Conservation (phyloP, 2,113 vertebrate species). For the Leuciscus idus region DNA sequence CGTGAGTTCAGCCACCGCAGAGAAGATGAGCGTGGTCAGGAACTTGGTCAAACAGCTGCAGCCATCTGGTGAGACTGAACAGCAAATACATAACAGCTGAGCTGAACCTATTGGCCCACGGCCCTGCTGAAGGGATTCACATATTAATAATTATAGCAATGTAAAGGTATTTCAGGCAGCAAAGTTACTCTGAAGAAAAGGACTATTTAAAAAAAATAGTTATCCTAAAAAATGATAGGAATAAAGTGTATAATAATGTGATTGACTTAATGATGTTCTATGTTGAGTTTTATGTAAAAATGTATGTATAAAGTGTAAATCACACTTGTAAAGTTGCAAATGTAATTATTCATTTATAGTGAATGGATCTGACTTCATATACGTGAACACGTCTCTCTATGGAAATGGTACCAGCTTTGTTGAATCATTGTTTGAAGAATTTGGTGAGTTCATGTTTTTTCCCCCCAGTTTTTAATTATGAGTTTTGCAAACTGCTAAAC, state of each 20-base stretch:
- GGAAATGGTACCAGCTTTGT: slow-evolving; percentile 97
- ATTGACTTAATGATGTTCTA: background rate
- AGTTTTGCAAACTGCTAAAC: background rate
- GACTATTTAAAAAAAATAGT: background rate
- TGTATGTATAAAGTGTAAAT: background rate
- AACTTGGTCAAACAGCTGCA: slow-evolving; percentile 88
- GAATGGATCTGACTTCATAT: slow-evolving; percentile 85
- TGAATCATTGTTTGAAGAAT: slow-evolving; percentile 95
- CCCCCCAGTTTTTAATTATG: no score
- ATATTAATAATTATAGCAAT: background rate
- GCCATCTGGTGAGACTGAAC: slow-evolving; percentile 79
- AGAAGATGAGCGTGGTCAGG: slow-evolving; percentile 90
- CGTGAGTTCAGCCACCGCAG: slow-evolving; percentile 86
- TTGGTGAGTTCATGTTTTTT: slow-evolving; percentile 77
- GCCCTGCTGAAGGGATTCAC: background rate
- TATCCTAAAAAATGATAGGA: background rate
- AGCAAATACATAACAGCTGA: background rate
- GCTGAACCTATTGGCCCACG: background rate
- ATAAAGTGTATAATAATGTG: background rate
- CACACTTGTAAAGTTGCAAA: background rate
- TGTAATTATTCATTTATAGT: slow-evolving; percentile 69
- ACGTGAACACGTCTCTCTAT: slow-evolving; percentile 90
- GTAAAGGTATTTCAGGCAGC: background rate
- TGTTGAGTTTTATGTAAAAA: background rate
- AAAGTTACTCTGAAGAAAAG: background rate